A percentile compares a stretch with the other conserved stretches of the same genome.
These are phyloP conservation scores for Eretmocerus hayati DNA, from an alignment of 2,888 invertebrate genomes.

Conservation along the genomic window DNA sequence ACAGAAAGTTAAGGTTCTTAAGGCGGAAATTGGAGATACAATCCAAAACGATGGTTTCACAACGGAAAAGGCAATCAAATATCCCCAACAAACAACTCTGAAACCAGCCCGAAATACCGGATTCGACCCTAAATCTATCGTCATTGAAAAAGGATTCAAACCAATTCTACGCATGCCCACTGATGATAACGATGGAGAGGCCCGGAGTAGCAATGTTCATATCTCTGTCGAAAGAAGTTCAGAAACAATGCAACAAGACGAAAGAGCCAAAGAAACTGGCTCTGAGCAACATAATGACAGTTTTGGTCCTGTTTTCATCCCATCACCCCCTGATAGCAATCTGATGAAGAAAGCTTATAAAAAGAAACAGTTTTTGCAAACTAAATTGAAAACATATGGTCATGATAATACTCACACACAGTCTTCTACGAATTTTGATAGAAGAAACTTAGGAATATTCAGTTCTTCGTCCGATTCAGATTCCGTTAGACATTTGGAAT, in stretches of 20 bases:
- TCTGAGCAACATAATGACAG: slow-evolving; percentile 45
- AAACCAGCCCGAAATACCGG: slow-evolving; percentile 62
- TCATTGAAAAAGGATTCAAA: slow-evolving; percentile 77
- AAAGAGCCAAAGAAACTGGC: not conserved
- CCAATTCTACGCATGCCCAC: slow-evolving; percentile 59
- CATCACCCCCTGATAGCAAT: slow-evolving; percentile 62
- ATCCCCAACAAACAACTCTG: slow-evolving; percentile 19
- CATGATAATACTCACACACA: slow-evolving; percentile 49
- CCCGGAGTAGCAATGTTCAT: no score
- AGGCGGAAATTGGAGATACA: no score
- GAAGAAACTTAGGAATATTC: slow-evolving; percentile 31
- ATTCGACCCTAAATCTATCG: slow-evolving; percentile 72
- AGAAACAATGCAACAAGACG: slow-evolving; percentile 21
- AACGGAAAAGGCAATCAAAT: no score
- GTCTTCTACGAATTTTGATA: not conserved
- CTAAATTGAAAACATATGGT: slow-evolving; percentile 51
- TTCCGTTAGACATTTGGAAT: slow-evolving; percentile 55
- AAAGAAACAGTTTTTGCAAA: slow-evolving; percentile 20
- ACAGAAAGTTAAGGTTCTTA: no score
- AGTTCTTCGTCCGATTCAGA: slow-evolving; percentile 28
- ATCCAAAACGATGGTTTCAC: no score
- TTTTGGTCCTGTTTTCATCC: slow-evolving; percentile 76
- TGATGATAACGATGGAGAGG: slow-evolving; percentile 21
- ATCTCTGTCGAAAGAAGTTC: slow-evolving; percentile 24
- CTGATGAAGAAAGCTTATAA: slow-evolving; percentile 37